Conservation (phyloP, 2,113 vertebrate species). For the Theristicus caerulescens region DNA sequence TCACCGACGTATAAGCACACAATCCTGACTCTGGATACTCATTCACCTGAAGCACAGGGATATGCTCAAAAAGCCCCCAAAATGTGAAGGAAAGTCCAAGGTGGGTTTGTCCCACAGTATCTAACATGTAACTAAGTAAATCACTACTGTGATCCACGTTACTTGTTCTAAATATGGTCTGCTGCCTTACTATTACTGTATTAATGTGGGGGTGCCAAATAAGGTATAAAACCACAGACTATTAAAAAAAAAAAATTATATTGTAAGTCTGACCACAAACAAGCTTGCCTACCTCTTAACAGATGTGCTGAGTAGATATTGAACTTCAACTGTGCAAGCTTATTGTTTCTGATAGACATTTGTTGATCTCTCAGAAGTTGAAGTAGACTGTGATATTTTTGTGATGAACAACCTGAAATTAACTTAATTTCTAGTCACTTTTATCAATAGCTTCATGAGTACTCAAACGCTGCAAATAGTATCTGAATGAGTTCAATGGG, state of each 20-base stretch:
- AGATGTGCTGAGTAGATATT: not conserved
- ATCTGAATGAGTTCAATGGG: not conserved
- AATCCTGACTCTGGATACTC: not conserved
- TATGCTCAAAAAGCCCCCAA: not conserved
- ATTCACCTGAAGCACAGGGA: not conserved
- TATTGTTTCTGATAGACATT: not conserved
- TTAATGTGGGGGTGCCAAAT: not conserved
- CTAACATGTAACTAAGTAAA: not conserved
- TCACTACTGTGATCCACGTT: not conserved
- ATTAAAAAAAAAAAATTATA: not conserved
- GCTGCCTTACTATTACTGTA: not conserved
- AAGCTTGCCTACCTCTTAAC: not conserved
- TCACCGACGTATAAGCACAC: not conserved
- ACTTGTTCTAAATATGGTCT: not conserved
- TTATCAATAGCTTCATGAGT: not conserved
- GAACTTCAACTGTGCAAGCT: not conserved
- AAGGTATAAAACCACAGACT: not conserved
- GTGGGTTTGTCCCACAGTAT: not conserved
- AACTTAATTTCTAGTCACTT: not conserved
- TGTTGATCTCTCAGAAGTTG: not conserved
- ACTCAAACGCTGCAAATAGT: not conserved
- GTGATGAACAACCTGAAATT: not conserved
- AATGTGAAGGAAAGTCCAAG: rapidly evolving
- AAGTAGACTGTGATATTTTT: not conserved
- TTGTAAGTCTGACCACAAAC: not conserved